Evolutionary conservation across 2,113 vertebrate species (phyloP), one percentile per base, ranked within the genome.

Genomic region (Leucopsar rothschildi): DNA sequence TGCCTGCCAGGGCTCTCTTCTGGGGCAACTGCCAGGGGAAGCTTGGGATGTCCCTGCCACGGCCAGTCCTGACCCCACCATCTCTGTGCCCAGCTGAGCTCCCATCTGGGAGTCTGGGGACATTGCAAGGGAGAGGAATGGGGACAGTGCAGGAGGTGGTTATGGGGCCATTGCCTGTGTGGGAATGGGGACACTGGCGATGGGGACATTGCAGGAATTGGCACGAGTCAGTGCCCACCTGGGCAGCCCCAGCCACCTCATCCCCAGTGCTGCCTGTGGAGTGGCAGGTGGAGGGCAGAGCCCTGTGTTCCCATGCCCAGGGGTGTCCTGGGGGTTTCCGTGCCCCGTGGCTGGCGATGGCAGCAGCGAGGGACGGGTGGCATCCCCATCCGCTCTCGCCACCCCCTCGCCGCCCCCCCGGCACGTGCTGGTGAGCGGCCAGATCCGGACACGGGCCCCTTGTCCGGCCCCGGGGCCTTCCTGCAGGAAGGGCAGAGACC

Each of bases 401-500:
- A 6, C 15, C 88, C 71, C 78, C 33, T 61, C 4, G 1, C 6
- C 71, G 13, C 31, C 68, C 75, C 40, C 29, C 70, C 7, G 50
- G 63, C 77, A 60, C 77, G 52, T 64, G 89, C 57, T 52, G 70
- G 59, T 23, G 0, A 3, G 44, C 0, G 12, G 52, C 73, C 31
- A 37, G 80, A 28, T 2, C 47, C 75, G 23, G 64, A 82, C 93
- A 81, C 19, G 40, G 66, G 84, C 71, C 81, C 77, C 88, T 89
- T 65, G 81, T 80, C 22, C 13, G 14, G 77, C 69, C 72, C 45
- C 17, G 18, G 64, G 37, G 37, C 57, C 69, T 83, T 90, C 91
- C 86, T 83, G 93, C 90, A 70, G 93, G 86, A 83, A 79, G 86
- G 55, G 77, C 93, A 73, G 65, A 55, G 69, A 76, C 39, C 60